Conservation (phyloP, 2,113 vertebrate species). For the Colistium nudipinnis region DNA sequence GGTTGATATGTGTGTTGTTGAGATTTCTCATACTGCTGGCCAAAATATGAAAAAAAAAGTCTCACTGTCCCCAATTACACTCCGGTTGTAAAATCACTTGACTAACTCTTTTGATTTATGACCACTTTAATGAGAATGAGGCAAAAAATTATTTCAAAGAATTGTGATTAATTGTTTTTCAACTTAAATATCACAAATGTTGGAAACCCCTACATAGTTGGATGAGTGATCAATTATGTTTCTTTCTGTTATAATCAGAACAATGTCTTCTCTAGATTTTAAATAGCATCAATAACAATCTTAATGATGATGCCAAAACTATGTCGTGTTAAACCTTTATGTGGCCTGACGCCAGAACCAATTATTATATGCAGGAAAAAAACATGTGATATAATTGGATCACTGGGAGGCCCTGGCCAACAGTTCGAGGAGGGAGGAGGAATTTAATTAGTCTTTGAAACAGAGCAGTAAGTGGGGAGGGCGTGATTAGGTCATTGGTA, state of each 20-base stretch:
- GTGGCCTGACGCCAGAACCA: not conserved
- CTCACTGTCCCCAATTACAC: constrained; percentile 55
- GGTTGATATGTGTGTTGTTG: constrained; percentile 54
- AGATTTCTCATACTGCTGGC: constrained; percentile 46
- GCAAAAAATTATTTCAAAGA: constrained; percentile 70
- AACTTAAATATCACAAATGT: not conserved
- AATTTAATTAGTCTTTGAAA: not conserved
- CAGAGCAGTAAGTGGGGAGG: not conserved
- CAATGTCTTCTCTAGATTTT: too few relatives aligned
- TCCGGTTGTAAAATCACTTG: constrained; percentile 51
- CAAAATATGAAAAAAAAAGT: constrained; percentile 30
- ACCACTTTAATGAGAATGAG: constrained; percentile 58
- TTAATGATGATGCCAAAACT: too few relatives aligned
- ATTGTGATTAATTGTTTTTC: not conserved
- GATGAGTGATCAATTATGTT: not conserved
- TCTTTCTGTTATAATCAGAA: too few relatives aligned
- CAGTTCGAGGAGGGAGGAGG: not conserved
- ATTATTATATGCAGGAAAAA: not conserved
- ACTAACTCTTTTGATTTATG: constrained; percentile 64
- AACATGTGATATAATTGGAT: not conserved
- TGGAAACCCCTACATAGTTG: not conserved
- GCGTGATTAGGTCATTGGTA: too few relatives aligned
- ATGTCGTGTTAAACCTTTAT: too few relatives aligned
- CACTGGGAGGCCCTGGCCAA: not conserved
- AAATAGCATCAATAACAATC: not conserved